phyloP scores from a whole-genome alignment of 2,888 invertebrate genomes.

The Holacanthella duospinosa region DNA sequence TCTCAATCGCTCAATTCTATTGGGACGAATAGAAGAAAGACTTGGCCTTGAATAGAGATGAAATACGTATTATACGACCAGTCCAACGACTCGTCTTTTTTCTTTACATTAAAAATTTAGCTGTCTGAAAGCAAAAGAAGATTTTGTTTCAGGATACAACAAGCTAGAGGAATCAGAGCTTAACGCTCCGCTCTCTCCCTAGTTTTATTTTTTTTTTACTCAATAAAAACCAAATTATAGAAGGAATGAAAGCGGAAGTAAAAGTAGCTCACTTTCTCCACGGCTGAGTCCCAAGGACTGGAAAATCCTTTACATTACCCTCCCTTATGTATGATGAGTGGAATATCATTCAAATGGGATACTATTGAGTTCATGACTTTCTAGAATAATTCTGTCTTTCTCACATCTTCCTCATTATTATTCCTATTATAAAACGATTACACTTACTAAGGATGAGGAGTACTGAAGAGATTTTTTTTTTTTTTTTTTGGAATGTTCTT shows the following conservation, averaged over 20 bases:
- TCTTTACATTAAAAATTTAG: slow-evolving; percentile 35
- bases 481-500: no score
- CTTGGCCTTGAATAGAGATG: not conserved
- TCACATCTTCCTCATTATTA: no score
- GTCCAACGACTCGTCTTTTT: slow-evolving; percentile 10
- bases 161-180: slow-evolving; percentile 2
- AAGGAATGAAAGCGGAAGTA: slow-evolving; percentile 2
- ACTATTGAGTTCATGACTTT: no score
- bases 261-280: not conserved
- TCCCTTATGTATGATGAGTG: no score
- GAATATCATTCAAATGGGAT: no score
- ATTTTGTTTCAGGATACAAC: not conserved
- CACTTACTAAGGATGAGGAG: no score
- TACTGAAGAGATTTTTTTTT: no score
- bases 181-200: slow-evolving; percentile 11
- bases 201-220: slow-evolving; percentile 10
- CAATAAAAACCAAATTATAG: slow-evolving; percentile 37
- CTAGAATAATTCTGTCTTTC: no score
- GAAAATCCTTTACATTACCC: no score
- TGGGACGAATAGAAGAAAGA: slow-evolving; percentile 1
- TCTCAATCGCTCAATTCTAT: not conserved
- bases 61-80: not conserved
- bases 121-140: slow-evolving; percentile 10
- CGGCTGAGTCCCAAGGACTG: no score
- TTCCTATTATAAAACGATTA: no score